phyloP scores from a whole-genome alignment of 2,113 vertebrate genomes.

The Hyperopisus bebe region DNA sequence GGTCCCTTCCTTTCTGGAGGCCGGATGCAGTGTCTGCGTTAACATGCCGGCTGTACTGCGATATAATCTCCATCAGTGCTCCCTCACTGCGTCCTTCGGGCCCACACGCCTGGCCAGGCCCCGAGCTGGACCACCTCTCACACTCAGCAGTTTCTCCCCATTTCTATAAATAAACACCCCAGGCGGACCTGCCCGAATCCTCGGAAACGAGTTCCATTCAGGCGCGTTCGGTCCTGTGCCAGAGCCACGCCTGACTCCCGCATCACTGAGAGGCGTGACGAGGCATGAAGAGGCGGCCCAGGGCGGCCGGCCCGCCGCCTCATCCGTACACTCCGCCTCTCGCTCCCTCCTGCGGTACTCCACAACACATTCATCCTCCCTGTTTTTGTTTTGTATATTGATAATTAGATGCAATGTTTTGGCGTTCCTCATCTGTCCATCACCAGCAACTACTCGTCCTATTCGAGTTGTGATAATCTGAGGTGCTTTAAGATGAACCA shows the following conservation, averaged over 20 bases:
- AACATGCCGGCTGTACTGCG: background rate
- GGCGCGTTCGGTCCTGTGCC: constrained; percentile 39
- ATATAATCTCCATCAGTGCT: background rate
- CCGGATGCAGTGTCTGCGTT: background rate
- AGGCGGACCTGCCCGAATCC: constrained; percentile 46
- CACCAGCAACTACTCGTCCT: background rate
- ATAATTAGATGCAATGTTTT: background rate
- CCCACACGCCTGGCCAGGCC: constrained; percentile 26
- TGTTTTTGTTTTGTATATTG: background rate
- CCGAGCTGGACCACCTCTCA: constrained; percentile 35
- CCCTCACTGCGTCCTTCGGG: background rate
- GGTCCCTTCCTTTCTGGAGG: background rate
- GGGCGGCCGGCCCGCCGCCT: background rate
- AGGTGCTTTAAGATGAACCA: background rate
- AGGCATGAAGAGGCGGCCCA: constrained; percentile 21
- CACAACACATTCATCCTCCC: background rate
- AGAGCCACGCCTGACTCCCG: constrained; percentile 45
- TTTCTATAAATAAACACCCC: constrained; percentile 54
- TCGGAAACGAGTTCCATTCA: constrained; percentile 31
- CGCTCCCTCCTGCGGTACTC: background rate
- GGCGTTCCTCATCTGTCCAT: background rate
- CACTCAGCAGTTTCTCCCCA: constrained; percentile 40
- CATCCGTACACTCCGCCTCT: background rate
- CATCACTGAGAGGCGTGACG: constrained; percentile 16
- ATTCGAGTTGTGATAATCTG: background rate